Evolutionary conservation across 2,888 invertebrate species (phyloP).

Genomic region (Rhagonycha lutea): DNA sequence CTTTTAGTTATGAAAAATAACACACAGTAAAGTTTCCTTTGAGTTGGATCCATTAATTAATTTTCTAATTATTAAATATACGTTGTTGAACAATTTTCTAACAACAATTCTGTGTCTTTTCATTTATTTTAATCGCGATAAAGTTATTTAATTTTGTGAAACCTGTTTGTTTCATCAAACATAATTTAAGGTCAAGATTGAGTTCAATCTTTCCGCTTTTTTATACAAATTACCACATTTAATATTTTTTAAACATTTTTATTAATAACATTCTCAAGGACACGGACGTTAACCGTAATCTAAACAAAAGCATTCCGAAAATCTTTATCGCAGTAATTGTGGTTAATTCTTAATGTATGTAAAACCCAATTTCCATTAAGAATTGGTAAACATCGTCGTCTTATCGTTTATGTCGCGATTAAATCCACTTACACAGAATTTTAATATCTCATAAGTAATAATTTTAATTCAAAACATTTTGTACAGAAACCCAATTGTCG

Average conservation of each 20-base stretch:
- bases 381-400: no score
- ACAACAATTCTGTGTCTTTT: background rate
- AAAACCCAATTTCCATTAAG: no score
- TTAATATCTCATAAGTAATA: no score
- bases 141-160: background rate
- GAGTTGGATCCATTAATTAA: background rate
- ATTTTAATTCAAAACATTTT: no score
- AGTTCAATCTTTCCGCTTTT: background rate
- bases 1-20: background rate
- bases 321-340: background rate
- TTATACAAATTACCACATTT: background rate
- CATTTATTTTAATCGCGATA: background rate
- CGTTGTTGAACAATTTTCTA: background rate
- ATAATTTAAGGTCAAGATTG: background rate
- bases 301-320: background rate
- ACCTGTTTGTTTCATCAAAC: background rate
- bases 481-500: no score
- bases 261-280: background rate
- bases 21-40: background rate
- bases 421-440: no score
- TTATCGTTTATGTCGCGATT: no score
- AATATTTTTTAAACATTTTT: background rate
- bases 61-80: background rate
- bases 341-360: background rate
- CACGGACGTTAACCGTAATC: background rate